phyloP scores from a whole-genome alignment of 1,140 invertebrate species.

The Dendroctonus valens region DNA sequence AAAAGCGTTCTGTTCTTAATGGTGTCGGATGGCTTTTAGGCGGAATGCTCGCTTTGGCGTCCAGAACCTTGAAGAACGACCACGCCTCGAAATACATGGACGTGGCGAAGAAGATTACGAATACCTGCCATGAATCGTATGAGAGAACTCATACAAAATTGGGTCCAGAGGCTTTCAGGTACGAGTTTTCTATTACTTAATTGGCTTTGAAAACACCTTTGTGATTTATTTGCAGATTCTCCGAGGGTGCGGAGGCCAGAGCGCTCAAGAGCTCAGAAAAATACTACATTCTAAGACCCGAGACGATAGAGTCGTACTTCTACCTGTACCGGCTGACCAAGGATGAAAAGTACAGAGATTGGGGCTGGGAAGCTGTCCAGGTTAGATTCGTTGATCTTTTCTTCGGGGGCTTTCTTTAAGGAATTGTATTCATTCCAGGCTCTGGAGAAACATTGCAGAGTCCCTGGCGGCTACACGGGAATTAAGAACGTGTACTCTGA shows the following conservation, averaged over 20 bases:
- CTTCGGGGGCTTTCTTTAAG: no score
- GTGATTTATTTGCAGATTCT: conserved; percentile 68
- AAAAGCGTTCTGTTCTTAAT: background rate
- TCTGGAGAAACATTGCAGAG: conserved; percentile 89
- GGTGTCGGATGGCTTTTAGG: conserved; percentile 58
- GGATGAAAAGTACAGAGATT: conserved; percentile 94
- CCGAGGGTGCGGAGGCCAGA: conserved; percentile 83
- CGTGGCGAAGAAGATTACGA: conserved; percentile 86
- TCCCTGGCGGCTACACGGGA: conserved; percentile 89
- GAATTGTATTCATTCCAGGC: conserved; percentile 52
- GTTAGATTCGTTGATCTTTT: conserved; percentile 47
- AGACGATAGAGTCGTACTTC: conserved; percentile 97
- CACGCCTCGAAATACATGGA: conserved; percentile 81
- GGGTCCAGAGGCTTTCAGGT: conserved; percentile 83
- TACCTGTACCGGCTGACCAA: conserved; percentile 95
- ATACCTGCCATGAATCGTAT: conserved; percentile 98
- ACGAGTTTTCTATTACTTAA: no score
- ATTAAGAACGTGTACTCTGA: conserved; percentile 90
- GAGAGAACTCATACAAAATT: conserved; percentile 82
- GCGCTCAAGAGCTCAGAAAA: conserved; percentile 89
- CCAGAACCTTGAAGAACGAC: conserved; percentile 70
- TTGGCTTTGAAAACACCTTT: no score
- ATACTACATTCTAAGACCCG: conserved; percentile 94
- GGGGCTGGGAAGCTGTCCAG: conserved; percentile 96
- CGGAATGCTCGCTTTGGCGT: conserved; percentile 91